Conservation (phyloP, 1,140 invertebrate species). For the Phocides pigmalion region DNA sequence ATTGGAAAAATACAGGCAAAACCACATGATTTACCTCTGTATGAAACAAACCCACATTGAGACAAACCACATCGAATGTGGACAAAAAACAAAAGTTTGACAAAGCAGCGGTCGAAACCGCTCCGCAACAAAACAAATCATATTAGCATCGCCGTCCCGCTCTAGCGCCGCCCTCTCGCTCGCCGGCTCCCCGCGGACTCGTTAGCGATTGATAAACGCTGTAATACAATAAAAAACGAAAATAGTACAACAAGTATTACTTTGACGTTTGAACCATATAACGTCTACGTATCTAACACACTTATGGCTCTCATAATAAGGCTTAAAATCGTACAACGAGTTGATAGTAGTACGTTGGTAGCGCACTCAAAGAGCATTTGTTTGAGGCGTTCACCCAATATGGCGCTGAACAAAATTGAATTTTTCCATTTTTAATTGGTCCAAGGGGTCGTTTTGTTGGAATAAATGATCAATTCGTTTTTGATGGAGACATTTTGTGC, state of each 20-base stretch:
- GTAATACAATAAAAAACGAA: constrained; percentile 76
- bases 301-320: constrained; percentile 29
- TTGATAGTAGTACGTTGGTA: constrained; percentile 29
- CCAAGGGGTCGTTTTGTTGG: constrained; percentile 54
- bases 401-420: constrained; percentile 70
- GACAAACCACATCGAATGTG: neutral
- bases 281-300: constrained; percentile 2
- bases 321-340: constrained; percentile 32
- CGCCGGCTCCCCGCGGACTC: constrained; percentile 61
- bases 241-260: constrained; percentile 71
- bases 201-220: constrained; percentile 72
- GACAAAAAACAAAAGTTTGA: neutral
- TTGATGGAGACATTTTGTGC: constrained; percentile 48
- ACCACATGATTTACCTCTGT: too few species aligned
- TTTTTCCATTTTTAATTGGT: constrained; percentile 77
- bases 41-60: constrained; percentile 1
- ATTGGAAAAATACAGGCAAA: too few species aligned
- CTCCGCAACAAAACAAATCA: constrained; percentile 60
- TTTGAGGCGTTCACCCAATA: constrained; percentile 77
- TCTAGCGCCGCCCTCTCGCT: constrained; percentile 40
- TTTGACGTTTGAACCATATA: constrained; percentile 46
- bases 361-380: constrained; percentile 66
- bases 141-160: constrained; percentile 44
- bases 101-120: constrained; percentile 23
- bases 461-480: constrained; percentile 45